Conservation (phyloP, 1,140 invertebrate genomes). For the Nixonia krombeini region DNA sequence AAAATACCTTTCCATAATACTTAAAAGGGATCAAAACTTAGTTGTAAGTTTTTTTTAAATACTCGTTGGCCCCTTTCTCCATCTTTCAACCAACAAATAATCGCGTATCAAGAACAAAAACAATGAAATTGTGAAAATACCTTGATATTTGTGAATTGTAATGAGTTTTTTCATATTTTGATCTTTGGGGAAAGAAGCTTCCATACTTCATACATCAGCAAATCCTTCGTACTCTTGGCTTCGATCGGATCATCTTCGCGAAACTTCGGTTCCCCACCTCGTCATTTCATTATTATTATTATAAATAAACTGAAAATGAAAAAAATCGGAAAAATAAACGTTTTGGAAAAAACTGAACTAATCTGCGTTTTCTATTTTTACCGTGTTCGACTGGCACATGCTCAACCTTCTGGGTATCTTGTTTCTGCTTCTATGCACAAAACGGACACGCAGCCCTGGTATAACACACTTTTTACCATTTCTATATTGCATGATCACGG, state of each 20-base stretch:
- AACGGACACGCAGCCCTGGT: conserved; percentile 17
- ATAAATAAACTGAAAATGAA: conserved; percentile 30
- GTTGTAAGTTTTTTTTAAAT: too few species aligned
- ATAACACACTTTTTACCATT: conserved; percentile 11
- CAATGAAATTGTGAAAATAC: too few species aligned
- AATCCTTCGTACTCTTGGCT: conserved; percentile 43
- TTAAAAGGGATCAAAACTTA: too few species aligned
- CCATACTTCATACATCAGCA: conserved; percentile 10
- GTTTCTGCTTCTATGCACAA: conserved; percentile 29
- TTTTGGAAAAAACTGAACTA: conserved; percentile 52
- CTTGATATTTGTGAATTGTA: too few species aligned
- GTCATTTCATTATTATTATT: conserved; percentile 50
- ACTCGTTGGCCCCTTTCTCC: too few species aligned
- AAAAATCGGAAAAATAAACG: conserved; percentile 42
- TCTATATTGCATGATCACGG: conserved; percentile 23
- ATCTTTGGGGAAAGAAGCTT: conserved; percentile 38
- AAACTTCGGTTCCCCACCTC: conserved; percentile 46
- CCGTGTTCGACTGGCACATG: not conserved
- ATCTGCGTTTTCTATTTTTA: too few species aligned
- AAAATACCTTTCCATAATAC: too few species aligned
- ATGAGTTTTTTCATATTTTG: not conserved
- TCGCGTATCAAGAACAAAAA: too few species aligned
- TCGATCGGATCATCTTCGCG: conserved; percentile 36
- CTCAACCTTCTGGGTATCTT: conserved; percentile 22
- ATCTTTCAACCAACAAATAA: too few species aligned